Conservation (phyloP, 1,140 invertebrate genomes). For the Drosophila sproati region DNA sequence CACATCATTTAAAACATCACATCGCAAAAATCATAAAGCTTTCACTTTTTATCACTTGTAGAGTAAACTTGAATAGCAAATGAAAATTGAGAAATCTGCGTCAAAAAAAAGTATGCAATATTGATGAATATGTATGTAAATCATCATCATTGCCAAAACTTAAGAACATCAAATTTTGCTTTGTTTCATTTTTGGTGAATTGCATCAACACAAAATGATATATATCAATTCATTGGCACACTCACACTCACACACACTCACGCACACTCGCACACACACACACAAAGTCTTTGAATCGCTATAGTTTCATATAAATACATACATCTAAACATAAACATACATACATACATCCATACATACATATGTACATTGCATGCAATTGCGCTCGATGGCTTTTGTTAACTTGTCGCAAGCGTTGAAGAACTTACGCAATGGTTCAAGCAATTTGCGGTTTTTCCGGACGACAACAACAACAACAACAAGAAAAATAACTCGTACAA, state of each 20-base stretch:
- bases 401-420: slow-evolving; percentile 52
- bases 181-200: background rate
- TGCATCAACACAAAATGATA: background rate
- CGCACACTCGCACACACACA: slow-evolving; percentile 16
- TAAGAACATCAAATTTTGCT: background rate
- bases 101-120: too few species aligned
- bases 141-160: background rate
- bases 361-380: slow-evolving; percentile 15
- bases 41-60: too few species aligned
- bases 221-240: background rate
- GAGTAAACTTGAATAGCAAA: too few species aligned
- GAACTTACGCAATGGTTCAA: slow-evolving; percentile 58
- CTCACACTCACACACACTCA: slow-evolving; percentile 5
- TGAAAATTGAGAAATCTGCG: too few species aligned
- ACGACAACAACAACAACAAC: slow-evolving; percentile 6
- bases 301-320: slow-evolving; percentile 1
- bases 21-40: too few species aligned
- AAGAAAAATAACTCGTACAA: slow-evolving; percentile 35
- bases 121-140: background rate
- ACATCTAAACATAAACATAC: slow-evolving; percentile 7
- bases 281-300: background rate
- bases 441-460: slow-evolving; percentile 64
- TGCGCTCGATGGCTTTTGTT: slow-evolving; percentile 36
- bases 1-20: too few species aligned
- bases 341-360: slow-evolving; percentile 7